Evolutionary conservation across 2,113 vertebrate genomes (phyloP).

Genomic region (Channa maculata): DNA sequence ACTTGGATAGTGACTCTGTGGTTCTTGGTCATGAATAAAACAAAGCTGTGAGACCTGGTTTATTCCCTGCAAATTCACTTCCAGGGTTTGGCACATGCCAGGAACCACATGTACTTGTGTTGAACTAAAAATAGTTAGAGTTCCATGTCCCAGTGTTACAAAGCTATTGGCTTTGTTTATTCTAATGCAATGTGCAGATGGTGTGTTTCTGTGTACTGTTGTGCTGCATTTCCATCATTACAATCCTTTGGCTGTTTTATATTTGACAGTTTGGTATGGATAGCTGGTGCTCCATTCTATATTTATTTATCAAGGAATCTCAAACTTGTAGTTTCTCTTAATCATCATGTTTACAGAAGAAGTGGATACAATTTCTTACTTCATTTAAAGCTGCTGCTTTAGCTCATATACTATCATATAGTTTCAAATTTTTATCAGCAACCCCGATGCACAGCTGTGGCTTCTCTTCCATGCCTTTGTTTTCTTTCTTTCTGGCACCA

Average conservation of each 20-base stretch:
- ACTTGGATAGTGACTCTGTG: conserved; percentile 43
- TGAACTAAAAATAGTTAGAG: conserved; percentile 71
- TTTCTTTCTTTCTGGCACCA: background rate
- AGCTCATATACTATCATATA: background rate
- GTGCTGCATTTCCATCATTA: background rate
- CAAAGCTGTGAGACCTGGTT: conserved; percentile 62
- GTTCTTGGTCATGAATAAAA: conserved; percentile 75
- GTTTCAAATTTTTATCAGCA: conserved; percentile 1
- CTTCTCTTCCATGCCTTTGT: conserved; percentile 3
- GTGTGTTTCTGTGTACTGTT: background rate
- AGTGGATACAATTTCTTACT: background rate
- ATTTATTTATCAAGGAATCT: conserved; percentile 2
- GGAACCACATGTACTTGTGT: conserved; percentile 65
- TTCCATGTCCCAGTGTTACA: conserved; percentile 22
- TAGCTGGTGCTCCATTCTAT: background rate
- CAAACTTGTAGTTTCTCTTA: background rate
- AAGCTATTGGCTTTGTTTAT: conserved; percentile 40
- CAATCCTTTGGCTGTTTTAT: background rate
- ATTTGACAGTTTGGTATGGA: conserved; percentile 15
- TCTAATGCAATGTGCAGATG: conserved; percentile 25
- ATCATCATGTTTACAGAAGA: background rate
- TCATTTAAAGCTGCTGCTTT: conserved; percentile 19
- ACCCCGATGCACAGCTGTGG: conserved; percentile 22
- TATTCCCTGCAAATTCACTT: conserved; percentile 66
- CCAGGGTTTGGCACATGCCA: conserved; percentile 68